Evolutionary conservation across 2,888 invertebrate species (phyloP).

Genomic region (Boloria euphrosyne): DNA sequence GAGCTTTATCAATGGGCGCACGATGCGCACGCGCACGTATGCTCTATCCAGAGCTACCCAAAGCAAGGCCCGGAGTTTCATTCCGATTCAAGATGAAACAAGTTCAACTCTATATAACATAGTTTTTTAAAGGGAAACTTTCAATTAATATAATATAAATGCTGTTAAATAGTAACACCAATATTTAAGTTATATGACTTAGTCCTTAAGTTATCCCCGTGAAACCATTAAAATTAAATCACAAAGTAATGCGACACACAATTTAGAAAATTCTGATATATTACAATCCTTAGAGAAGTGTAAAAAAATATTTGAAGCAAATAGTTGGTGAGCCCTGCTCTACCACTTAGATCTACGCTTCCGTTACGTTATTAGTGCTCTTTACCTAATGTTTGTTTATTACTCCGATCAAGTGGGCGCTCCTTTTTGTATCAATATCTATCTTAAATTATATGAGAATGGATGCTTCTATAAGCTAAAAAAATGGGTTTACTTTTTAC

Average conservation of each 20-base stretch:
- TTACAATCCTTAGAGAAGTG: background rate
- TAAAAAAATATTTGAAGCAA: background rate
- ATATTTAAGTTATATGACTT: too few relatives aligned
- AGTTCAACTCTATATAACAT: background rate
- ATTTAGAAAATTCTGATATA: too few relatives aligned
- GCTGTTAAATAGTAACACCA: too few relatives aligned
- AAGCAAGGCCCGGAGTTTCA: background rate
- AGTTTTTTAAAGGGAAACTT: too few relatives aligned
- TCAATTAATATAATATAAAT: too few relatives aligned
- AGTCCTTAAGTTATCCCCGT: too few relatives aligned
- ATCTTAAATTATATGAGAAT: background rate
- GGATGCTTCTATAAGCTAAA: too few relatives aligned
- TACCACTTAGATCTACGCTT: conserved; percentile 73
- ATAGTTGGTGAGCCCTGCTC: conserved; percentile 27
- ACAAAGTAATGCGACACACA: too few relatives aligned
- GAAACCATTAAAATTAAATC: too few relatives aligned
- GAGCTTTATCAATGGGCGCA: conserved; percentile 71
- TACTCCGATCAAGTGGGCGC: conserved; percentile 48
- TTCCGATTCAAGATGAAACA: background rate
- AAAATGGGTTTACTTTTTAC: too few relatives aligned
- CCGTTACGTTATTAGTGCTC: conserved; percentile 69
- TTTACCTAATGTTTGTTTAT: conserved; percentile 66
- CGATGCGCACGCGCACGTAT: conserved; percentile 66
- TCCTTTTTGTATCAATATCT: conserved; percentile 41
- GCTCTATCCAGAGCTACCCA: conserved; percentile 36